Evolutionary conservation across 2,888 invertebrate species (phyloP), one percentile per base, ranked within the genome.

Genomic region (Prosapia bicincta): DNA sequence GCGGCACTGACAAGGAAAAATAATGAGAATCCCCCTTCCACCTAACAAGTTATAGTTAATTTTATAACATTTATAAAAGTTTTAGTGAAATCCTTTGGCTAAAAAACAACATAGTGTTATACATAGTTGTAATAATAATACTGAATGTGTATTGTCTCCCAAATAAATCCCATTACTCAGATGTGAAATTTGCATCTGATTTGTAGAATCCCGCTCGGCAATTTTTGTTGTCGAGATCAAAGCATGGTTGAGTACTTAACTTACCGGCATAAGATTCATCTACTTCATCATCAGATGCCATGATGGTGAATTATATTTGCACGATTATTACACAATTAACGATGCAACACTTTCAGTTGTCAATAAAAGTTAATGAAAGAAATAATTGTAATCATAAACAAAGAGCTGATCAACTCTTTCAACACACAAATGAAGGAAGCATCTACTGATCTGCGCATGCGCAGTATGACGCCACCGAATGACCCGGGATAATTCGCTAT

Each of bases 221-320:
- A 72, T 72, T 72, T 72, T 66, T 72, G 72, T 65, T 66, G 72
- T 66, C 30, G 72, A 30, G 24, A 69, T 72, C 24, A 72, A 65
- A 26, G 76, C 83, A 80, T 80, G 80, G 82, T 78, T 72, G 76
- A 76, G 68, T 43, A 30, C 28, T 38, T 69, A 66, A 86, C 91
- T 93, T 89, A 94, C 95, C 94, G 89, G 93, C 93, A 85, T 91
- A 92, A 85, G 91, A 92, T 85, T 94, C 95, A 83, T 94, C 94
- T 85, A 94, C 91, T 87, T 94, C 94, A 84, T 94, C 94, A 83
- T 94, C 94, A 80, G 94, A 94, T 86, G 94, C 94, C 94, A 94
- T 94, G 28, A 30, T 20, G 7, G 7, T 54, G 54, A 54, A 54
- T 54, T 54, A 54, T 54, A 5, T 5, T 20, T 3, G 54, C 20